Conservation (phyloP, 1,140 invertebrate genomes). For the Bombus cullumanus region DNA sequence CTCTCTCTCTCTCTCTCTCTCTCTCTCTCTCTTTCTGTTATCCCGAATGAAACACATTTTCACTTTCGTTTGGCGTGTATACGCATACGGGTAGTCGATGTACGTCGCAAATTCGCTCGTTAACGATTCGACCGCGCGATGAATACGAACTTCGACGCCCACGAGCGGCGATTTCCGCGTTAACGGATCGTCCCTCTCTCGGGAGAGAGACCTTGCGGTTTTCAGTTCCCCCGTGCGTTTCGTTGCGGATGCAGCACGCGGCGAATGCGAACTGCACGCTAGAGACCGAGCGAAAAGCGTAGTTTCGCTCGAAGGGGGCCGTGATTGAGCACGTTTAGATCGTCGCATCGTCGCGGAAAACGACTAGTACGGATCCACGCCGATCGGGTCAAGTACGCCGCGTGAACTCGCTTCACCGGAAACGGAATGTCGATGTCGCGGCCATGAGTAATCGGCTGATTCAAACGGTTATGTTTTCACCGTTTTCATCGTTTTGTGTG, state of each 20-base stretch:
- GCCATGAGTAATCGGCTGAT: background rate
- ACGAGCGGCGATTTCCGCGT: conserved; percentile 52
- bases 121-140: conserved; percentile 56
- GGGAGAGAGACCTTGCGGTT: conserved; percentile 57
- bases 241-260: conserved; percentile 45
- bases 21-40: background rate
- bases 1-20: too few species aligned
- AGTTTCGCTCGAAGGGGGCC: conserved; percentile 15
- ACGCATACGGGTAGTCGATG: too few species aligned
- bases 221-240: conserved; percentile 48
- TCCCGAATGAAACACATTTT: background rate
- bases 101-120: conserved; percentile 46
- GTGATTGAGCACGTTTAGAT: conserved; percentile 16
- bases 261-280: background rate
- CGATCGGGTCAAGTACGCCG: background rate
- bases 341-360: conserved; percentile 25
- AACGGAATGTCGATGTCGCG: background rate
- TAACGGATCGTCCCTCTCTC: conserved; percentile 46
- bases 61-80: background rate
- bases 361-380: background rate
- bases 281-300: conserved; percentile 13
- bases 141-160: conserved; percentile 55
- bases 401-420: background rate
- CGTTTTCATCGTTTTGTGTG: background rate
- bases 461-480: background rate